Conservation (phyloP, 1,140 invertebrate species). For the Aporrectodea caliginosa region DNA sequence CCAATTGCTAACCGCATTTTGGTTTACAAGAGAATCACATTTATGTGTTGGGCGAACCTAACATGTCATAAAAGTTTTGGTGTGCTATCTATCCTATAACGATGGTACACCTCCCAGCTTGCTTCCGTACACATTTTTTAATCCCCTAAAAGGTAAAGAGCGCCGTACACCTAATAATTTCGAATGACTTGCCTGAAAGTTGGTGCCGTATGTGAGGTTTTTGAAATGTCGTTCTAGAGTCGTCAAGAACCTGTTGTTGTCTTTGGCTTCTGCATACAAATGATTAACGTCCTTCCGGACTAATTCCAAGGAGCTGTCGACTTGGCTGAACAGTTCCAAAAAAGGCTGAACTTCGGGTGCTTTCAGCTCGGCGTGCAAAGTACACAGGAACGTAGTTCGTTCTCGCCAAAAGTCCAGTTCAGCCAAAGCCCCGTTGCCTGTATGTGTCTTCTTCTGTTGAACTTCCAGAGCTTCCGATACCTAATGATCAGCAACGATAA, state of each 20-base stretch:
- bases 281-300: not conserved
- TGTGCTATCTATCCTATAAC: no score
- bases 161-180: no score
- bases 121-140: no score
- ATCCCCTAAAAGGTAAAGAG: no score
- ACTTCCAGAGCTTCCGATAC: slow-evolving; percentile 47
- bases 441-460: slow-evolving; percentile 57
- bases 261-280: slow-evolving; percentile 68
- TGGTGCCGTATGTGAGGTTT: slow-evolving; percentile 67
- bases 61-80: no score
- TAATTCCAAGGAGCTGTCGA: slow-evolving; percentile 2
- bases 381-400: slow-evolving; percentile 68
- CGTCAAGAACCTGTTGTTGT: slow-evolving; percentile 75
- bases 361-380: slow-evolving; percentile 75
- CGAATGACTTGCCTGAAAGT: slow-evolving; percentile 58
- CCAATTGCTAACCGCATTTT: no score
- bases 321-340: not conserved
- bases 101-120: no score
- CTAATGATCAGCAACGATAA: no score
- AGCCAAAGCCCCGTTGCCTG: slow-evolving; percentile 67
- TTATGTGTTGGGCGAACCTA: no score
- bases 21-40: no score
- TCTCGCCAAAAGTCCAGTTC: slow-evolving; percentile 80
- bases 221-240: slow-evolving; percentile 76
- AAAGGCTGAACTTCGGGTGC: slow-evolving; percentile 56